Conservation (phyloP, 2,888 invertebrate genomes). For the Conomelus anceps region DNA sequence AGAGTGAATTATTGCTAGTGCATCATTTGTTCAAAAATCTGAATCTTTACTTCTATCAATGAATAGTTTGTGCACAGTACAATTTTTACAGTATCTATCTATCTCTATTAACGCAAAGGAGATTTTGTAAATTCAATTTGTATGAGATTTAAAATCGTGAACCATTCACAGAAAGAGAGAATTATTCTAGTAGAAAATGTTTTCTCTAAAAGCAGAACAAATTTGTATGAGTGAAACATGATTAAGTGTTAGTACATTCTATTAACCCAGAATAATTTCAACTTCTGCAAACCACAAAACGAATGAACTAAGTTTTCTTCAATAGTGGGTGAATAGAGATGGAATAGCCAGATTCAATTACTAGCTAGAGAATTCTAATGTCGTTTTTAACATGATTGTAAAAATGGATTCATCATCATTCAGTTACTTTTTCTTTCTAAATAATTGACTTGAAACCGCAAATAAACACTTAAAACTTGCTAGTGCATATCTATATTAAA, state of each 20-base stretch:
- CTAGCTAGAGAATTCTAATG: not conserved
- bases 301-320: not conserved
- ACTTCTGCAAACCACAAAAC: not conserved
- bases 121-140: too few species aligned
- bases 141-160: not conserved
- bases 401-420: not conserved
- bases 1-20: too few species aligned
- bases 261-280: not conserved
- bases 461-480: too few species aligned
- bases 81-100: too few species aligned
- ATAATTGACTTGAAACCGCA: not conserved
- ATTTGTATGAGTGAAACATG: not conserved
- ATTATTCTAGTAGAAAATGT: not conserved
- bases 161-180: not conserved
- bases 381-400: not conserved
- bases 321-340: too few species aligned
- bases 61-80: too few species aligned
- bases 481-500: too few species aligned
- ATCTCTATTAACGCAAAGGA: too few species aligned
- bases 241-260: not conserved
- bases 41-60: too few species aligned
- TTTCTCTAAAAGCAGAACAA: not conserved
- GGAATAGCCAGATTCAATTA: not conserved
- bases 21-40: too few species aligned
- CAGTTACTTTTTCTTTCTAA: not conserved